Base-by-base conservation (phyloP, 1,140 invertebrate species). In the Acromyrmex heyeri region DNA sequence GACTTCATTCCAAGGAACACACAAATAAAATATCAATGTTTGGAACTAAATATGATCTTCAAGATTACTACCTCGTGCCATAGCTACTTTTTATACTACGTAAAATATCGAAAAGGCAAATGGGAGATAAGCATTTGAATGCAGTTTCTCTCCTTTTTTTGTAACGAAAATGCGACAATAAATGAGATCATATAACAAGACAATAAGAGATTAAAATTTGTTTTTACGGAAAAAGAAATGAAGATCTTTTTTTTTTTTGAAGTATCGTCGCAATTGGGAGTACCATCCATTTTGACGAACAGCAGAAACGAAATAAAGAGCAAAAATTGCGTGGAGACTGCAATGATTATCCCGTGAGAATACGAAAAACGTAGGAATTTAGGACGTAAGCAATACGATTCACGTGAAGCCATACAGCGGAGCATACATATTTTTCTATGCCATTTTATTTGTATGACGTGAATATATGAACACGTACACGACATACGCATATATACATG, bases 351-450 rank as follows among this genome's bases (percentile, higher is more conserved):
- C 30, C n/a, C 55, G 48, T 79, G 70, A 67, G 10, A 78, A 78
- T 78, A 59, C 65, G 59, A 65, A 38, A 30, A 59, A 48, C 30
- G 14, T 48, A 55, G 24, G 7, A 38, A 18, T 48, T 44, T 30
- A 61, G 69, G 3, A 64, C 16, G 10, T 55, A 61, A 70, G 44
- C 69, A 24, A 73, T 34, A 18, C 6, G 38, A 88, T 44, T 55
- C 38, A 53, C 12, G 30, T 38, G 70, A 55, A 57, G 75, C 69
- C 82, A 76, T 44, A 24, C 10, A 53, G 30, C 48, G 18, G 76
- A 55, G n/a, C 55, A 57, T 59, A 61, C 67, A 50, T 59, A 83
- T 83, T 75, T 83, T 83, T 83, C 79, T 83, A 83, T 69, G 18
- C 59, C 12, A 73, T 62, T 83, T 83, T 83, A 83, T 83, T 83